Evolutionary conservation across 2,888 invertebrate species (phyloP), one percentile per base, ranked within the genome.

Genomic region (Tanytarsus gracilentus): DNA sequence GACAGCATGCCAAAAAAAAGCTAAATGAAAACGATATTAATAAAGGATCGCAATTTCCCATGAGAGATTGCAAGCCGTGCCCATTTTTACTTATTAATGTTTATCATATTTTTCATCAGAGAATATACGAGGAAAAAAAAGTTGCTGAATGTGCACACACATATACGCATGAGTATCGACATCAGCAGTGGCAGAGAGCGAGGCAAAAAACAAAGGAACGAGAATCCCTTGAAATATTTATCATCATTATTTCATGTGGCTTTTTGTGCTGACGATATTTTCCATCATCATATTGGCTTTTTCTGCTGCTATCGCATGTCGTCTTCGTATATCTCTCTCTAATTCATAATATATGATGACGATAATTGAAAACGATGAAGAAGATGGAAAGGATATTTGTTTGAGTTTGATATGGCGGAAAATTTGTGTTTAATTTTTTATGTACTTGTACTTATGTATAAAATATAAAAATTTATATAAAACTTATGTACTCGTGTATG

Each of bases 231-330:
- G 30, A 60, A 53, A 36, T 50, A 60, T 60, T 50, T 50, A 60
- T 60, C 60, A 60, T 60, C 60, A 60, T 60, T 60, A 60, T 60
- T 60, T 60, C 50, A 48, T 48, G 36, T 26, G 53, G 53, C 21
- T 48, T 60, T 49, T 26, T 58, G 36, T 36, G 60, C 60, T 49
- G 50, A 60, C 50, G 49, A 33, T 50, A 33, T 29, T 33, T 50
- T 60, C n/a, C n/a, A n/a, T n/a, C n/a, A n/a, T n/a, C n/a, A n/a
- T n/a, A n/a, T 60, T 60, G 16, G 5, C 21, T 14, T 23, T 8
- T 9, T 23, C 4, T n/a, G 11, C n/a, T 23, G 44, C 40, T 14
- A 40, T 30, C 30, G 27, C 29, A 11, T 58, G 23, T 58, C 33
- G 16, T 40, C 26, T 36, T 30, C 21, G 16, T 18, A 16, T 21